A percentile compares a stretch with the other conserved stretches of the same genome.
These are phyloP conservation scores for Pogonognathellus flavescens DNA, from an alignment of 1,140 invertebrate genomes.

Conservation along the genomic window DNA sequence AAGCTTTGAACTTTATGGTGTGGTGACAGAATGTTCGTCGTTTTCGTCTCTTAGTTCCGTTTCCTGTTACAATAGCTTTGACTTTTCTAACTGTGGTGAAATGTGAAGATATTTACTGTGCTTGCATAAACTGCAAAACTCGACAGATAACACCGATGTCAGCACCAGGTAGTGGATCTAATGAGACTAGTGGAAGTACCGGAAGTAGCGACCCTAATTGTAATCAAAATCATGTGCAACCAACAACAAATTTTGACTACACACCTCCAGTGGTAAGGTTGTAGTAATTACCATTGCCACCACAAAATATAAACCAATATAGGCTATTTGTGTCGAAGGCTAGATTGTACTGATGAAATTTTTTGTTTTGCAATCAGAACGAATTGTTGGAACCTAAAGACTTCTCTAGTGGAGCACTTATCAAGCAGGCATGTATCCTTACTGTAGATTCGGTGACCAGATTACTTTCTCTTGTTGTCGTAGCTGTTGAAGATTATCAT, in stretches of 20 bases:
- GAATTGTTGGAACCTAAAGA: constrained; percentile 52
- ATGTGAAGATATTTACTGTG: constrained; percentile 19
- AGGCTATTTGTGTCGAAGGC: too few species aligned
- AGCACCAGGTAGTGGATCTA: too few species aligned
- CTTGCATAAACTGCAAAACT: not conserved
- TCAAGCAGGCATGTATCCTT: constrained; percentile 61
- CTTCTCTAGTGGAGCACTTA: constrained; percentile 52
- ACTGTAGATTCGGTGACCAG: constrained; percentile 63
- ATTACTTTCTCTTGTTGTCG: constrained; percentile 56
- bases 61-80: constrained; percentile 14
- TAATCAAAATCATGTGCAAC: not conserved
- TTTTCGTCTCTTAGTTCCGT: not conserved
- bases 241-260: not conserved
- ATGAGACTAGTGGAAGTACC: not conserved
- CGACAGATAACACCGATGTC: not conserved
- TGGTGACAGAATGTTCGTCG: constrained; percentile 9
- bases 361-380: constrained; percentile 13
- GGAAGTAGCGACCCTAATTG: not conserved
- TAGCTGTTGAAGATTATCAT: constrained; percentile 64
- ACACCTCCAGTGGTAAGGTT: constrained; percentile 14
- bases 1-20: not conserved
- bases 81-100: not conserved
- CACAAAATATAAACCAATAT: not conserved
- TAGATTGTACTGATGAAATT: too few species aligned
- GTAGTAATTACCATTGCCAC: not conserved